Base-by-base conservation (phyloP, 37 sponge, comb jelly and placozoan species). In the Ephydatia muelleri region DNA sequence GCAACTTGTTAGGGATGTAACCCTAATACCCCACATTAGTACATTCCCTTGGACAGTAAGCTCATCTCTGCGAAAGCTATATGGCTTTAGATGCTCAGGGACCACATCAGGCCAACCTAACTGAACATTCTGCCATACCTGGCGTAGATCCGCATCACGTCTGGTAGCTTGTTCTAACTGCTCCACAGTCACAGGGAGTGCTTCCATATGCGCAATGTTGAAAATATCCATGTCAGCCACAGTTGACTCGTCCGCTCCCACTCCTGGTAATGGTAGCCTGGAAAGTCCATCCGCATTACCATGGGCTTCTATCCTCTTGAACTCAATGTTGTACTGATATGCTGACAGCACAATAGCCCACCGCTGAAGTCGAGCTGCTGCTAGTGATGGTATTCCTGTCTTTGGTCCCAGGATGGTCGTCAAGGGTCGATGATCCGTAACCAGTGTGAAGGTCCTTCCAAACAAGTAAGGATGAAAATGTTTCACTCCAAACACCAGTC, bases 291-390 rank as follows among this genome's bases (percentile, higher is more conserved):
- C 70, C 3, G 70, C 91, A 77, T 91, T 87, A 21, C 70, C 71
- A 74, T 87, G 87, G 22, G 81, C 70, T 38, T 77, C 72, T 36
- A 87, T 91, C 21, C 67, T 39, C 80, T 68, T 57, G 74, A 79
- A 91, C 67, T 77, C n/a, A 5, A 91, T 86, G 38, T 65, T 37
- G 32, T 90, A 90, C 5, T 67, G 49, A 79, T 90, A 81, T 3
- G 64, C 77, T 13, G 77, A 40, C 29, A 90, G 78, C 3, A 69
- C 14, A 12, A 90, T 28, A n/a, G 86, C 86, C 86, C 83, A 86
- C 29, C 91, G 81, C 73, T 82, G 84, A 2, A 88, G 14, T 3
- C 89, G 16, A 25, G 83, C 81, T 13, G 81, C 77, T 34, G 82
- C 72, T 47, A 87, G 37, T 12, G 74, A 47, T 35, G 88, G 82